Evolutionary conservation across 2,797 vertebrate species (phyloP), one percentile per base, ranked within the genome.

Genomic region (Diglossa cyanea): DNA sequence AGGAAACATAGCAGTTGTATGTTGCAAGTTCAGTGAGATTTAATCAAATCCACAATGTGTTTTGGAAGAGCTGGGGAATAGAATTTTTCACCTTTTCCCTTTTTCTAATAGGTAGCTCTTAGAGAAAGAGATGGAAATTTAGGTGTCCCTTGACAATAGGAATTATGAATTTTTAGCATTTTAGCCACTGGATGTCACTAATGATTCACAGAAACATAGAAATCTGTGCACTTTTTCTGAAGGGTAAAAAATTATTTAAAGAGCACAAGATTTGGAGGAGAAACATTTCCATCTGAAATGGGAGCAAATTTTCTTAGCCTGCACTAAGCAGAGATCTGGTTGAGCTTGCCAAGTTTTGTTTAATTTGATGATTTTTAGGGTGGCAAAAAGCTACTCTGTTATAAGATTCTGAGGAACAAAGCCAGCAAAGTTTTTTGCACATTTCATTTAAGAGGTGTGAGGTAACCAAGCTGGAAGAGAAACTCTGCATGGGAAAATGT

Each of bases 101-200:
- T 88, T 79, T 86, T 33, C 23, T 58, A 57, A 31, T 20, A 66
- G n/a, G 17, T 57, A 6, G 60, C 35, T 76, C 7, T 70, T 76
- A 63, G 40, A 72, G 35, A 91, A 83, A 40, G 28, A 74, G 14
- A 31, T 50, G 42, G 25, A 74, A 78, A 23, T 70, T 66, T 28
- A 33, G 14, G 14, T 47, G 50, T 66, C 63, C 48, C 63, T 63
- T 37, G 40, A 55, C 40, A 42, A 8, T 8, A 84, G 8, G 19
- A 48, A 50, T 73, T 39, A 86, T 1, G 9, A 20, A 23, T 60
- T 95, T 75, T 87, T 87, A 83, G 31, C 74, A 51, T 89, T 93
- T 93, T 77, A 80, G 58, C 96, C 96, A 95, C 95, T 94, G 95
- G 95, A 92, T 95, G 96, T 96, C 96, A 93, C 71, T 93, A 54